Base-by-base conservation (phyloP, 2,888 invertebrate species). In the Tipula unca region DNA sequence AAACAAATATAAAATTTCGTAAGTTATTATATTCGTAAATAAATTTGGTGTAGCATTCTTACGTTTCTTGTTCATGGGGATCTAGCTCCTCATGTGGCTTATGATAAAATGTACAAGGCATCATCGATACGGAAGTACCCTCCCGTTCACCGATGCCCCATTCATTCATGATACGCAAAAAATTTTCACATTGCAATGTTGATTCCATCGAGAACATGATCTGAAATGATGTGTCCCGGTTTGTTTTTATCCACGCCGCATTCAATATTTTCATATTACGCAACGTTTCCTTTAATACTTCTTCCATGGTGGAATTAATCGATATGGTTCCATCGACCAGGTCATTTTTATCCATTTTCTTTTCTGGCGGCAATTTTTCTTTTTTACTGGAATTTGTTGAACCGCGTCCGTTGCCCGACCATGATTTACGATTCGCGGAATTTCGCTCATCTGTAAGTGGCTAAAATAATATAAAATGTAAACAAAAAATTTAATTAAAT, bases 51-150 rank as follows among this genome's bases (percentile, higher is more conserved):
- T 6, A 3, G 35, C 29, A 82, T 17, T 6, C 35, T 35, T 29
- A 82, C 85, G 17, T 10, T 85, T 69, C 32, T 42, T 69, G 29
- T 17, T 1, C 69, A 14, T 42, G 32, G 13, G 84, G 32, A 83
- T 32, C 32, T 32, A 35, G 0, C 29, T 83, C 35, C 6, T n/a
- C n/a, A 17, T 87, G 88, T 84, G 89, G 89, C 86, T 91, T 90
- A 88, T 92, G 93, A 87, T 92, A 93, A 32, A 94, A 90, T n/a
- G 93, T 91, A 88, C 94, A 94, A 14, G 94, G 94, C 87, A 94
- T 90, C 84, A 94, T 92, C 86, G 93, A 93, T 85, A 94, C 91
- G 3, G 92, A 91, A 0, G 94, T 94, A 85, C 93, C 92, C 86
- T 92, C 91, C 20, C 92, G 91, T 69, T 92, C 91, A 0, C 94